These are phyloP conservation scores for Dicaeum eximium DNA, from an alignment of 2,113 vertebrate genomes.

Conservation along the genomic window DNA sequence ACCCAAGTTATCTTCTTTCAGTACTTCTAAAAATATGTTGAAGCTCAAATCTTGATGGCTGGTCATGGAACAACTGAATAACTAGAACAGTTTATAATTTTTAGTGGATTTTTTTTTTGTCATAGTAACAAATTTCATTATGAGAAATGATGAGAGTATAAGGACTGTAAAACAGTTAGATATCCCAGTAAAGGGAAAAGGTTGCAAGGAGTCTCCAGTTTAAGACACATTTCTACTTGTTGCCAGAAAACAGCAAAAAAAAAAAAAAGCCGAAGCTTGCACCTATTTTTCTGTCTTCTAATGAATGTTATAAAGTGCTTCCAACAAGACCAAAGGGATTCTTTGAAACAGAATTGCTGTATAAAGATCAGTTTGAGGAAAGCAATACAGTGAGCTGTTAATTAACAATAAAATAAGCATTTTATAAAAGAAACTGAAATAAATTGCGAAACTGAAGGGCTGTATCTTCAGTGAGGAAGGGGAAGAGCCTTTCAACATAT, in stretches of 20 bases:
- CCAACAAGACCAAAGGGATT: not conserved
- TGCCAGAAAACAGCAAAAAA: not conserved
- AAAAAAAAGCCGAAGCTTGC: not conserved
- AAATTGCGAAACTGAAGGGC: not conserved
- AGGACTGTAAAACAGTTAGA: not conserved
- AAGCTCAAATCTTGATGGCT: not conserved
- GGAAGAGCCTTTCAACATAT: not conserved
- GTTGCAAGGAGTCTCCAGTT: not conserved
- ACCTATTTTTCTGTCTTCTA: not conserved
- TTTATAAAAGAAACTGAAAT: not conserved
- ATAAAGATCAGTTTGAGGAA: not conserved
- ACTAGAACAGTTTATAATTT: not conserved
- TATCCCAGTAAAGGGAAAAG: not conserved
- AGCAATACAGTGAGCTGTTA: not conserved
- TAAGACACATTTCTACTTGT: not conserved
- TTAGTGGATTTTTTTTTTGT: not conserved
- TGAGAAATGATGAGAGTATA: not conserved
- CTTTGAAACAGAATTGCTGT: not conserved
- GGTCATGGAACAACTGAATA: conserved; percentile 11
- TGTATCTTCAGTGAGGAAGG: not conserved
- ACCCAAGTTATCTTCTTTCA: not conserved
- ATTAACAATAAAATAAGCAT: not conserved
- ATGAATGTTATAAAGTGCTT: not conserved
- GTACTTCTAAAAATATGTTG: conserved; percentile 10
- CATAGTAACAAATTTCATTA: not conserved